These are phyloP conservation scores for Drosophila prosaltans DNA, from an alignment of 1,140 invertebrate genomes.

Conservation along the genomic window DNA sequence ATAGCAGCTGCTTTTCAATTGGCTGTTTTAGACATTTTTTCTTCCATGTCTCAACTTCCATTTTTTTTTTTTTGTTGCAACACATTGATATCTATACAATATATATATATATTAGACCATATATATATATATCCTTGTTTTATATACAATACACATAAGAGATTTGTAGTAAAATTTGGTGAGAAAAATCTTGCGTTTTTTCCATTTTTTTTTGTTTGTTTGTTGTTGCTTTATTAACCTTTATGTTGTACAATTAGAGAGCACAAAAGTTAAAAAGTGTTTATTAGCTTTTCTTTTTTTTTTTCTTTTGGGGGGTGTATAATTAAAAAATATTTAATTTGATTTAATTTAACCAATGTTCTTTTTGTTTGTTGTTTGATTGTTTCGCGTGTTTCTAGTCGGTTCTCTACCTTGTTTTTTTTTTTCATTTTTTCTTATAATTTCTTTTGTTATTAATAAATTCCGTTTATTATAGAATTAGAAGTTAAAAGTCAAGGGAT, in stretches of 20 bases:
- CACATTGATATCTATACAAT: constrained; percentile 14
- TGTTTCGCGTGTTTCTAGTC: constrained; percentile 70
- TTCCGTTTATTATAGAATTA: constrained; percentile 16
- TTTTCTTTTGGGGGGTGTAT: constrained; percentile 49
- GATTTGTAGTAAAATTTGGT: constrained; percentile 79
- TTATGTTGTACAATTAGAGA: constrained; percentile 76
- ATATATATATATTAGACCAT: constrained; percentile 55
- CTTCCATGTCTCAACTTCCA: background rate
- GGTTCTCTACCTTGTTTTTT: constrained; percentile 11
- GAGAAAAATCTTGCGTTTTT: constrained; percentile 70
- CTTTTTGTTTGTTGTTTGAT: constrained; percentile 67
- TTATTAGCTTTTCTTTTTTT: constrained; percentile 41
- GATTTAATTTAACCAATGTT: constrained; percentile 65
- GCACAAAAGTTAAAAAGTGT: constrained; percentile 75
- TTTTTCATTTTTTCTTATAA: background rate
- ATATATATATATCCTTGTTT: constrained; percentile 61
- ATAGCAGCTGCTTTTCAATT: constrained; percentile 36
- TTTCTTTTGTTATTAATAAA: constrained; percentile 1
- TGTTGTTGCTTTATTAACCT: constrained; percentile 65
- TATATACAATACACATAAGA: constrained; percentile 81
- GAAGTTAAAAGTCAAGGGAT: constrained; percentile 12
- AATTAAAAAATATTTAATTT: constrained; percentile 68
- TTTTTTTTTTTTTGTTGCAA: background rate
- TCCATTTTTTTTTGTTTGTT: constrained; percentile 19
- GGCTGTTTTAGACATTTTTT: constrained; percentile 15